These are phyloP conservation scores for Gerris lacustris DNA, from an alignment of 2,888 invertebrate species.

Conservation along the genomic window DNA sequence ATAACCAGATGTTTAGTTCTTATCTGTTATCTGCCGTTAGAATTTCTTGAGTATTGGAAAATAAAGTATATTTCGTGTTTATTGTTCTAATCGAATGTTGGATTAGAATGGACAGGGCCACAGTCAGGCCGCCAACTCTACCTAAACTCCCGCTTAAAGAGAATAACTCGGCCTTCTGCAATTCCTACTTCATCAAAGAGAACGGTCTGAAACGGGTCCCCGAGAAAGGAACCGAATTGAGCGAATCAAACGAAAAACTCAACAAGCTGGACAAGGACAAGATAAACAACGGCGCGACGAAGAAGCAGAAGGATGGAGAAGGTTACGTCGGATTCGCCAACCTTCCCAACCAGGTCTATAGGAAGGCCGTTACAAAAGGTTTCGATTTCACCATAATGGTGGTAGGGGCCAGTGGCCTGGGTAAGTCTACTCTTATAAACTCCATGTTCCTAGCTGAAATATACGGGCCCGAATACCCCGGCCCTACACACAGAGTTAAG, in stretches of 20 bases:
- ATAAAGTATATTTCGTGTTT: no score
- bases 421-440: slow-evolving; percentile 97
- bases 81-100: no score
- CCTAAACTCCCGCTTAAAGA: background rate
- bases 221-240: background rate
- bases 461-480: slow-evolving; percentile 85
- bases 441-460: slow-evolving; percentile 97
- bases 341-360: slow-evolving; percentile 88
- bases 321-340: slow-evolving; percentile 93
- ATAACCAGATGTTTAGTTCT: no score
- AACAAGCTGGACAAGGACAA: background rate
- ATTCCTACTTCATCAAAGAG: background rate
- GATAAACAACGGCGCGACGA: background rate
- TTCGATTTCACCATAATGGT: slow-evolving; percentile 96
- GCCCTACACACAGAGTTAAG: slow-evolving; percentile 86
- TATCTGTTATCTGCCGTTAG: no score
- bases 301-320: slow-evolving; percentile 65
- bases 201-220: background rate
- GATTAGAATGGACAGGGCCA: background rate
- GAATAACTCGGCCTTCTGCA: background rate
- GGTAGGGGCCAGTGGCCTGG: slow-evolving; percentile 91
- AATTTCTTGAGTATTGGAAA: no score
- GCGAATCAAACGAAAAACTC: background rate
- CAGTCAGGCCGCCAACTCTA: background rate
- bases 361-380: slow-evolving; percentile 89